Evolutionary conservation across 2,113 vertebrate genomes (phyloP).

Genomic region (Sapayoa aenigma): DNA sequence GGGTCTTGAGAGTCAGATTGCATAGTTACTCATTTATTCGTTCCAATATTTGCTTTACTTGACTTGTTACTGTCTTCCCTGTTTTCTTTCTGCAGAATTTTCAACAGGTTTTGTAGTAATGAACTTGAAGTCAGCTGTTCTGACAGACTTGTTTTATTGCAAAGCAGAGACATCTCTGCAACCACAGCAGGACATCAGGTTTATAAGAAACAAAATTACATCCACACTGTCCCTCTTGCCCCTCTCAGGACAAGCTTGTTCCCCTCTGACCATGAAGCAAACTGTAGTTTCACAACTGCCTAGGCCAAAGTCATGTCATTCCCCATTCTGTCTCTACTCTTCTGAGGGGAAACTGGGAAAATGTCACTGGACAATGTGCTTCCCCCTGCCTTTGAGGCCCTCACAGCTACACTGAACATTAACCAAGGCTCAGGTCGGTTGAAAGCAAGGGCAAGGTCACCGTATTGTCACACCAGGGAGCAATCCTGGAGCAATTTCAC

Average conservation of each 20-base stretch:
- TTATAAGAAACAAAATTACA: background rate
- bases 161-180: background rate
- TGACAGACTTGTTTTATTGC: background rate
- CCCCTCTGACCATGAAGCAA: background rate
- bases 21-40: background rate
- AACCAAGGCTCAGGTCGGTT: background rate
- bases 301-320: background rate
- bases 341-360: background rate
- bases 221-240: background rate
- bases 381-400: background rate
- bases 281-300: background rate
- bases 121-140: background rate
- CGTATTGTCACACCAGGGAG: accelerated
- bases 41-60: background rate
- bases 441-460: background rate
- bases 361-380: background rate
- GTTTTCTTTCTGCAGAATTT: background rate
- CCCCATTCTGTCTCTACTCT: background rate
- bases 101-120: background rate
- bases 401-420: background rate
- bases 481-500: background rate
- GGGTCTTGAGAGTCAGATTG: background rate
- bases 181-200: background rate
- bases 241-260: background rate
- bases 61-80: background rate